Base-by-base conservation (phyloP, 2,113 vertebrate genomes). In the Callionymus lyra region DNA sequence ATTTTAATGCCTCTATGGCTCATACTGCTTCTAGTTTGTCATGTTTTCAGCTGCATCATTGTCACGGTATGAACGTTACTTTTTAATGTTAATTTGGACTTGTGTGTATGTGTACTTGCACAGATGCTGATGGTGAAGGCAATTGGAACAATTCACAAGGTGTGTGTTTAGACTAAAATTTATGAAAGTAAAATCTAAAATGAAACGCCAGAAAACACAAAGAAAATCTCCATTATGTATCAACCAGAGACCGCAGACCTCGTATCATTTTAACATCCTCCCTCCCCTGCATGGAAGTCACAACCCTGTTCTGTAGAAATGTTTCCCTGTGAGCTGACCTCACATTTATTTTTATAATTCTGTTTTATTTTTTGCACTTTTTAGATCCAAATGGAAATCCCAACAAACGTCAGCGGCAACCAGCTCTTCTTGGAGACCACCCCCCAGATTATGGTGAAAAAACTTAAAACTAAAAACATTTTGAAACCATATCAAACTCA, bases 371-470 rank as follows among this genome's bases (percentile, higher is more conserved):
- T 36, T 61, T 19, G 13, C 48, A 6, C 6, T 69, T 66, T 68
- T 53, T 80, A 82, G 91, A 94, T 65, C 86, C 88, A 6, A 86
- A 87, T 43, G 86, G 82, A 34, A 93, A 91, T 36, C 79, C 89
- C 12, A 93, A 90, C 79, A 94, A 94, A 81, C 85, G 91, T 10
- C 89, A 90, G 80, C 86, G 91, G 56, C 90, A 94, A 79, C 91
- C 90, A 27, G 89, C 91, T 32, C 86, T 93, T 31, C 79, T 93
- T 4, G 91, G 90, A 66, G 90, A 94, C 52, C 90, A 93, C 61
- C 90, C 90, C 1, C 85, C 89, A 15, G 91, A 94, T 74, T 93
- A 90, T 44, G 90, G 88, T 74, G 74, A 76, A 63, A 47, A 38
- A 31, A 8, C 4, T n/a, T 0, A 27, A 13, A 34, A n/a, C n/a